Percentiles rank a stretch among this genome's conserved stretches.
These are phyloP conservation scores for Dinomys branickii DNA, from an alignment of 2,113 vertebrate species.

Conservation along the genomic window DNA sequence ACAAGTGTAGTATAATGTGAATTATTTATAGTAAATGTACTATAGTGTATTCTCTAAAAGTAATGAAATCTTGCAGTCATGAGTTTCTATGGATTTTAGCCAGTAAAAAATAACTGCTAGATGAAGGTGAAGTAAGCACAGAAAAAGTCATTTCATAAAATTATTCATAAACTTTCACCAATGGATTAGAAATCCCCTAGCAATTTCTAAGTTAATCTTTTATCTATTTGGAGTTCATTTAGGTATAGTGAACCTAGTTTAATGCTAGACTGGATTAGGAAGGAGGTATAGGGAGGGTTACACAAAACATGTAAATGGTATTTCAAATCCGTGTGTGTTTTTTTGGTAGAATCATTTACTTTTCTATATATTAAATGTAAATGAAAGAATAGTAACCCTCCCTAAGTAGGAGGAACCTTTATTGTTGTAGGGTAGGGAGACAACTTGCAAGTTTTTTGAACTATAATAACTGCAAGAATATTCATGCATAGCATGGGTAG, in stretches of 20 bases:
- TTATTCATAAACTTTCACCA: neutral
- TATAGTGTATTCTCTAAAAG: conserved; percentile 55
- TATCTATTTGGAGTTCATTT: neutral
- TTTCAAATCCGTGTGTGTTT: conserved; percentile 5
- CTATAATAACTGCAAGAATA: neutral
- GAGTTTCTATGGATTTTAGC: conserved; percentile 39
- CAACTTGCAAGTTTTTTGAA: neutral
- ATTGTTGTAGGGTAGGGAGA: neutral
- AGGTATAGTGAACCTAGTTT: neutral
- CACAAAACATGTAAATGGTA: neutral
- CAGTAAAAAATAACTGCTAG: conserved; percentile 49
- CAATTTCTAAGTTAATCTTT: neutral
- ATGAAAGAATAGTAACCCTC: neutral
- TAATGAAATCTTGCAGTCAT: conserved; percentile 69
- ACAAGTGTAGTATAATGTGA: conserved; percentile 73
- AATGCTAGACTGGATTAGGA: neutral
- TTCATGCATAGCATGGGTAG: neutral
- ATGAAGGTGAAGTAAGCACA: neutral
- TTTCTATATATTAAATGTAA: conserved; percentile 42
- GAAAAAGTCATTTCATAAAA: neutral
- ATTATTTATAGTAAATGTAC: conserved; percentile 76
- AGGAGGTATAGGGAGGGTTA: neutral
- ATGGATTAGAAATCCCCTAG: neutral
- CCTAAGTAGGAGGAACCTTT: neutral
- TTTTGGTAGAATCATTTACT: neutral